Evolutionary conservation across 2,797 vertebrate species (phyloP), one percentile per base, ranked within the genome.

Genomic region (Etheostoma nigrum): DNA sequence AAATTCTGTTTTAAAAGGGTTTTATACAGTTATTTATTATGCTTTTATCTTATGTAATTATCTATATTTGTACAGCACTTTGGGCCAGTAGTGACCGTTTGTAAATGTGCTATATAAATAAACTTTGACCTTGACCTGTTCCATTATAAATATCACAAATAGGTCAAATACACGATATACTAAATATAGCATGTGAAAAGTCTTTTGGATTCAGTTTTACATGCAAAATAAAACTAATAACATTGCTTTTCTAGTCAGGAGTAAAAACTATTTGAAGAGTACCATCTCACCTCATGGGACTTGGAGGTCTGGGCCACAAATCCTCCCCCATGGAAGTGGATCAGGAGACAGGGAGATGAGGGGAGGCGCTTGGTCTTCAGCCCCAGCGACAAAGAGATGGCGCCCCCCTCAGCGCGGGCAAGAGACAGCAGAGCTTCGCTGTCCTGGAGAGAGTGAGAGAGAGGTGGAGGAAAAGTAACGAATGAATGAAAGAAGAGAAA

Each of bases 291-390:
- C 96, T 98, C 97, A 1, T 98, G 97, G 1, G 97, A 98, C 86
- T 96, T 98, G 61, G 97, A 98, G 4, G 97, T 98, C 92, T 98
- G 97, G 0, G 97, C 97, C 84, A 98, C 97, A 62, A 98, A 98
- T 48, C 97, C 97, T 0, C 97, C 97, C 0, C 97, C 97, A 0
- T 98, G 97, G 86, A 96, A 96, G 74, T 98, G 97, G 42, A 98
- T 86, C 16, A 98, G 82, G 36, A 98, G 94, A 81, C 91, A 95
- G 3, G 89, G 94, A 1, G 96, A 96, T 0, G 95, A 94, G 8
- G 97, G 95, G 30, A 91, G 93, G 5, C 92, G 93, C 60, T 95
- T 95, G 23, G 92, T 72, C 83, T 96, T 95, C 30, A 96, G 76
- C 27, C 95, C 93, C 76, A 96, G 91, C 1, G 96, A 97, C 58